phyloP scores from a whole-genome alignment of 2,888 invertebrate genomes.

The Xestia c-nigrum region DNA sequence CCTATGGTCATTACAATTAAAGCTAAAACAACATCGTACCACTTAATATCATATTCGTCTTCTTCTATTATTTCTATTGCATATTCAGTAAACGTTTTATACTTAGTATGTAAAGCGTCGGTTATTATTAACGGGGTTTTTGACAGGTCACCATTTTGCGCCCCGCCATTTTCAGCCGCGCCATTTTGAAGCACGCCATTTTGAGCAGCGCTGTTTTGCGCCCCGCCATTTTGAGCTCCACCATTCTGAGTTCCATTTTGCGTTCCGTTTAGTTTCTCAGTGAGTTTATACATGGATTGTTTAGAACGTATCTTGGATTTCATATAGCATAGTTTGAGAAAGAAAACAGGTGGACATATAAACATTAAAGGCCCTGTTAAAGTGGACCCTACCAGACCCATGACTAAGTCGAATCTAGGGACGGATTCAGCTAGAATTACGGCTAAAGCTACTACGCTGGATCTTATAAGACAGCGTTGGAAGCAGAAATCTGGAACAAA shows the following conservation, averaged over 20 bases:
- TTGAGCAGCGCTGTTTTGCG: slow-evolving; percentile 50
- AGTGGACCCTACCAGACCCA: slow-evolving; percentile 96
- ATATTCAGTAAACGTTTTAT: slow-evolving; percentile 79
- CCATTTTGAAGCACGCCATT: slow-evolving; percentile 55
- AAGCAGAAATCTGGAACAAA: slow-evolving; percentile 92
- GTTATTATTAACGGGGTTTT: slow-evolving; percentile 76
- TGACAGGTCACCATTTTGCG: slow-evolving; percentile 67
- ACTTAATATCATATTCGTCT: slow-evolving; percentile 78
- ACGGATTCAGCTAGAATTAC: slow-evolving; percentile 95
- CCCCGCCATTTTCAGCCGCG: slow-evolving; percentile 8
- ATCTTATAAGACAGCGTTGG: slow-evolving; percentile 93
- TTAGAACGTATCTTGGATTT: slow-evolving; percentile 71
- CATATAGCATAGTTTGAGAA: slow-evolving; percentile 92
- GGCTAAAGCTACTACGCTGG: slow-evolving; percentile 92
- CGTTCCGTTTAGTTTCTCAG: slow-evolving; percentile 19
- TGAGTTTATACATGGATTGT: slow-evolving; percentile 5
- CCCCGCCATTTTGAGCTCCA: neutral
- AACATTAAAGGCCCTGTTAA: slow-evolving; percentile 96
- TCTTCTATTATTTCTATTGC: slow-evolving; percentile 58
- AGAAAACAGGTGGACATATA: slow-evolving; percentile 95
- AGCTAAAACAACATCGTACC: slow-evolving; percentile 89
- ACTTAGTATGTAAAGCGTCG: slow-evolving; percentile 72
- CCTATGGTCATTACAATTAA: slow-evolving; percentile 92
- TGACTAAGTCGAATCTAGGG: slow-evolving; percentile 96
- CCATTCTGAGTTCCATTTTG: slow-evolving; percentile 1